Conservation (phyloP, 2,888 invertebrate species). For the Pantelozetes paolii region DNA sequence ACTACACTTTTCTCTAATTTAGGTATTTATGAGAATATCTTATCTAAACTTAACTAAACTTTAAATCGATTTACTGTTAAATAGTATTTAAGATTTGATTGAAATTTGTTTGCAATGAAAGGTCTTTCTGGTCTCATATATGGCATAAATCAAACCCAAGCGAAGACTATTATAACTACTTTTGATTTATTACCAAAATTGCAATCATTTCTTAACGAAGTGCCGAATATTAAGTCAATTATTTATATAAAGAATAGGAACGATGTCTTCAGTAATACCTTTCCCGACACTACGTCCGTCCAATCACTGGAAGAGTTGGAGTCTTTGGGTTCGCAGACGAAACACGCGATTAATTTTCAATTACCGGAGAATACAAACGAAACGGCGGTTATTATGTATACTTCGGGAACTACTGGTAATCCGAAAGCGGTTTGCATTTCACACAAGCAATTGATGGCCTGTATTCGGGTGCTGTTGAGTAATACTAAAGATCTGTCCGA, state of each 20-base stretch:
- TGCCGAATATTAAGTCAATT: slow-evolving; percentile 35
- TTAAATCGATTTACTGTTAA: background rate
- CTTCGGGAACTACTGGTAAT: slow-evolving; percentile 64
- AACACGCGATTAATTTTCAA: slow-evolving; percentile 32
- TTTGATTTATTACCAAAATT: slow-evolving; percentile 37
- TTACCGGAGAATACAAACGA: slow-evolving; percentile 65
- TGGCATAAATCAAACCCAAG: slow-evolving; percentile 39
- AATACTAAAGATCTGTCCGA: slow-evolving; percentile 15
- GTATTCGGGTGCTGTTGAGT: slow-evolving; percentile 6
- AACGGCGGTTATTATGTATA: slow-evolving; percentile 97
- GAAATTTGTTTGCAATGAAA: background rate
- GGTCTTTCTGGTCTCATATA: slow-evolving; percentile 35
- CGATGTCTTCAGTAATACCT: slow-evolving; percentile 20
- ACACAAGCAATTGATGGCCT: slow-evolving; percentile 46
- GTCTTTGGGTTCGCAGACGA: background rate
- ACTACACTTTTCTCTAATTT: slow-evolving; percentile 39
- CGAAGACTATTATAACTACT: slow-evolving; percentile 33
- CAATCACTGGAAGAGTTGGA: slow-evolving; percentile 36
- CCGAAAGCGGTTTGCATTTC: slow-evolving; percentile 51
- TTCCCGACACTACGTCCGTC: slow-evolving; percentile 20
- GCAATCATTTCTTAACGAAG: background rate
- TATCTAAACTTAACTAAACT: background rate
- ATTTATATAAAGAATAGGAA: slow-evolving; percentile 33
- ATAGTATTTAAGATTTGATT: background rate
- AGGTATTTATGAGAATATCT: slow-evolving; percentile 23